Evolutionary conservation across 2,888 invertebrate genomes (phyloP), one percentile per base, ranked within the genome.

Genomic region (Thyatira batis): DNA sequence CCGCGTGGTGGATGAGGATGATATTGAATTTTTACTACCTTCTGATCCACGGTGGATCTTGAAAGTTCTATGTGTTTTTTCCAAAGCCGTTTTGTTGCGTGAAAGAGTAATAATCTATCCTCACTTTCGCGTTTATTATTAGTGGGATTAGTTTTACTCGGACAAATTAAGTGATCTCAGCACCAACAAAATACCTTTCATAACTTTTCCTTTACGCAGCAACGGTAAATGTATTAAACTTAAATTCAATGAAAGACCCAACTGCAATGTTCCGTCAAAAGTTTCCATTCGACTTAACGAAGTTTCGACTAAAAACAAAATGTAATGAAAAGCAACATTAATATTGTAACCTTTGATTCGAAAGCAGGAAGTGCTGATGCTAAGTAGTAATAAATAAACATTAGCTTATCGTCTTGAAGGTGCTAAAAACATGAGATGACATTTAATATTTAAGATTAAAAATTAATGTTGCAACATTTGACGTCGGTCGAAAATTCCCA

Each of bases 401-500:
- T 39, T 13, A 39, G 17, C 17, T 17, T 8, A 39, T 39, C 8
- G 13, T 39, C 5, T 39, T 17, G 13, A 39, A 17, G 13, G 17
- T 39, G 17, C 39, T n/a, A 17, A 17, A 39, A 33, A 13, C 3
- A 30, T 2, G 33, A 33, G 13, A 33, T 30, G 1, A n/a, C 33
- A 8, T n/a, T 33, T n/a, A 33, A 33, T 39, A 39, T 39, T 39
- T 39, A 2, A 39, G 6, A 17, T 39, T 2, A 13, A 39, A 39
- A 33, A 33, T 33, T 33, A n/a, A n/a, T 2, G 33, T 33, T 33
- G n/a, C 4, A 11, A 17, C 39, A 17, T 39, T 17, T 17, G 39
- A 17, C 39, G 39, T 17, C 20, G 55, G 60, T 58, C 51, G 49
- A 55, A 54, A 55, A 58, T 55, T 60, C 39, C 17, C 8, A 58